Evolutionary conservation across 1,140 invertebrate species (phyloP).

Genomic region (Galendromus occidentalis): DNA sequence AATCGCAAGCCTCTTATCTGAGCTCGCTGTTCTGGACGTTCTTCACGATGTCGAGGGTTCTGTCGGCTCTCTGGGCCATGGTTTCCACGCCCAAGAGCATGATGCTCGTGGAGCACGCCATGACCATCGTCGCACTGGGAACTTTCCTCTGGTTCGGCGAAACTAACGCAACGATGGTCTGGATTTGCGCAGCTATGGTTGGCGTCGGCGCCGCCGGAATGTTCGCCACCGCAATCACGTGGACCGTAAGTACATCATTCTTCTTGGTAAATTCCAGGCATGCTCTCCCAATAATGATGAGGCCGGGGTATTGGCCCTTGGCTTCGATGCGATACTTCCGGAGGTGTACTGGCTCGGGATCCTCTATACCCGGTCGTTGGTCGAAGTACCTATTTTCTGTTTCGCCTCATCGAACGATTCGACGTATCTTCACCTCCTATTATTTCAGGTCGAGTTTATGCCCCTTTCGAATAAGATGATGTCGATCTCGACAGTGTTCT

Average conservation of each 20-base stretch:
- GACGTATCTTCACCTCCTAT: no score
- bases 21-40: conserved; percentile 33
- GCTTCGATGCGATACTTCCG: no score
- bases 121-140: conserved; percentile 22
- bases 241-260: no score
- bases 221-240: conserved; percentile 17
- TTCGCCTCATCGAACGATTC: no score
- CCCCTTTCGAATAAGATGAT: background rate
- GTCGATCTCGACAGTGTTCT: conserved; percentile 2
- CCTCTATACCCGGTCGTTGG: no score
- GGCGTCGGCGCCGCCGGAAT: conserved; percentile 21
- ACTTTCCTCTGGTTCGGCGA: conserved; percentile 13
- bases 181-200: conserved; percentile 25
- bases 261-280: no score
- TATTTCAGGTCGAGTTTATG: background rate
- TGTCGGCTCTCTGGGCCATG: conserved; percentile 29
- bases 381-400: no score
- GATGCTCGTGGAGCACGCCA: conserved; percentile 25
- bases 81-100: conserved; percentile 26
- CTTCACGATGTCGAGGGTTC: conserved; percentile 29
- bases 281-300: no score
- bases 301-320: no score
- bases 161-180: conserved; percentile 12
- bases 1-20: conserved; percentile 26
- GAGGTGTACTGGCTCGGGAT: no score